Evolutionary conservation across 2,888 invertebrate species (phyloP).

Genomic region (Copidosoma aretas): DNA sequence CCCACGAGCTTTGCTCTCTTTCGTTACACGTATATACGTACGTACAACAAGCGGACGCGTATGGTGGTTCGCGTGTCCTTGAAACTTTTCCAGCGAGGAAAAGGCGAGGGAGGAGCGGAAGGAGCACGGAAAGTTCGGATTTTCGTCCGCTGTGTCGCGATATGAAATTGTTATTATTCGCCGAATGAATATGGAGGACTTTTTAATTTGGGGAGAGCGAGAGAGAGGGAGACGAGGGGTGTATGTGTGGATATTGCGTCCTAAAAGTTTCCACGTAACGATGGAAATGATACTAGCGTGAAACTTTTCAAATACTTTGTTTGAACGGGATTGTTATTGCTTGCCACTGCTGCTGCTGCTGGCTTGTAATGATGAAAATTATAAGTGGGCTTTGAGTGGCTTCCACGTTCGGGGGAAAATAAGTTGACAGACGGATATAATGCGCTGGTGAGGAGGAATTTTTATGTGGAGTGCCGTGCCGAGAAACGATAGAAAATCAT

Average conservation of each 20-base stretch:
- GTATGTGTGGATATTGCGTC: not conserved
- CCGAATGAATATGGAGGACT: conserved; percentile 34
- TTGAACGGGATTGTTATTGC: conserved; percentile 8
- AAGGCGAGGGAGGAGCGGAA: conserved; percentile 1
- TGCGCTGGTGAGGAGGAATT: too few species aligned
- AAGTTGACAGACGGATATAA: too few species aligned
- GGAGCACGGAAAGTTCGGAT: not conserved
- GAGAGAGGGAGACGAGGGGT: too few species aligned
- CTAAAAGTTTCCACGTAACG: conserved; percentile 23
- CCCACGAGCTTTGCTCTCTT: conserved; percentile 34
- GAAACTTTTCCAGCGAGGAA: conserved; percentile 22
- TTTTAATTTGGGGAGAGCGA: conserved; percentile 25
- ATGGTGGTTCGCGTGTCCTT: conserved; percentile 18
- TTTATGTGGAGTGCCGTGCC: too few species aligned
- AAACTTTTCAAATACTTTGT: conserved; percentile 21
- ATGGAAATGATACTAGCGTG: conserved; percentile 18
- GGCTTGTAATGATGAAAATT: conserved; percentile 26
- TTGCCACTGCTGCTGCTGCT: too few species aligned
- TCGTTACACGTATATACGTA: not conserved
- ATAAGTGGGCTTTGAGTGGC: not conserved
- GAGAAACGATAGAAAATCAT: too few species aligned
- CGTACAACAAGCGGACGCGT: not conserved
- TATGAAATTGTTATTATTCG: conserved; percentile 37
- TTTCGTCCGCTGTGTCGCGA: too few species aligned
- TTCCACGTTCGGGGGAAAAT: not conserved